Evolutionary conservation across 2,797 vertebrate species (phyloP), one percentile per base, ranked within the genome.

Genomic region (Sebastes kiyomatsui): DNA sequence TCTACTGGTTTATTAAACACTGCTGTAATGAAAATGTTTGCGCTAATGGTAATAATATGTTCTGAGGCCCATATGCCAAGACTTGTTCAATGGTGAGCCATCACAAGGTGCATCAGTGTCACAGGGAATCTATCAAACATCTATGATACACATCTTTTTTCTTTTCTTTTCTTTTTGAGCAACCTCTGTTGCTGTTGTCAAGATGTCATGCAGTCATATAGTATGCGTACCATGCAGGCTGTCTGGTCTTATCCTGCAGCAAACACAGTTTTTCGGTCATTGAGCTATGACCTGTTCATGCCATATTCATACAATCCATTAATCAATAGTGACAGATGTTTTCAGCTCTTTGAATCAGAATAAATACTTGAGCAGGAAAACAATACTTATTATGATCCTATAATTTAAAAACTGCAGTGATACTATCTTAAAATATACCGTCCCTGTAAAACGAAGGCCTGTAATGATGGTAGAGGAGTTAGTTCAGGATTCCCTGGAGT

Each of bases 31-130:
- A 38, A 52, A 73, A 59, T 52, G 18, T 46, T 32, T 38, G 13
- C 30, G 16, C 23, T 72, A 64, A 81, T 81, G 67, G 59, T 46
- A 66, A 60, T 66, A 55, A 65, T 66, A 52, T 67, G 59, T 77
- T 80, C 56, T 4, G 4, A 20, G 13, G 27, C 3, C 33, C 30
- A 67, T 14, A 32, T 73, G 68, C 30, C 35, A 74, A 62, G 33
- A 66, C n/a, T 2, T 64, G 13, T 65, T 58, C 22, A 16, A 68
- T 16, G 12, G 16, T 33, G 12, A 64, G 42, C 4, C 25, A 35
- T 82, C 59, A 58, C 13, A 32, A 33, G 22, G 35, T 5, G 20
- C 25, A 69, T 67, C 23, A 12, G 46, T 62, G 65, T 83, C 59
- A 56, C 6, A 55, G 54, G 20, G 42, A 64, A 77, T 73, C 56